These are phyloP conservation scores for Thripadectes ignobilis DNA, from an alignment of 2,797 vertebrate genomes.

Conservation along the genomic window DNA sequence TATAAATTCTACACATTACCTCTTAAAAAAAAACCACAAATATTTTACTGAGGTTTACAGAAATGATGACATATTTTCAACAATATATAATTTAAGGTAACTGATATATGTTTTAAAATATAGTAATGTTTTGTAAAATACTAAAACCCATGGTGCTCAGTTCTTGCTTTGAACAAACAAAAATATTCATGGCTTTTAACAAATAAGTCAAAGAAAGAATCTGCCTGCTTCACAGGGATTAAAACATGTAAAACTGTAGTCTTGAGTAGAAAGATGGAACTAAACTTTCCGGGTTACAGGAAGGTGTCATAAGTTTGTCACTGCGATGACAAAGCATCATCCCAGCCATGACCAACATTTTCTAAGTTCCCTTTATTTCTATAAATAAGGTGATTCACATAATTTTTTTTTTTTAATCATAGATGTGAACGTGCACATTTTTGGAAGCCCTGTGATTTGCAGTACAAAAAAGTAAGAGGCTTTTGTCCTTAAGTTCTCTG, in stretches of 20 bases:
- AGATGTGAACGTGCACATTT: not conserved
- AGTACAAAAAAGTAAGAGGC: not conserved
- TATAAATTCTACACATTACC: not conserved
- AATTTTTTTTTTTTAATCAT: not conserved
- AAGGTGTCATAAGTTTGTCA: not conserved
- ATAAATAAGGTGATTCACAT: not conserved
- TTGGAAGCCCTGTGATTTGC: not conserved
- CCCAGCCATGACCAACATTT: not conserved
- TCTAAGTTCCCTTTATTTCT: not conserved
- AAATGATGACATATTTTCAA: not conserved
- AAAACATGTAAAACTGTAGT: not conserved
- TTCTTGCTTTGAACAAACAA: not conserved
- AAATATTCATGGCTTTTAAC: not conserved
- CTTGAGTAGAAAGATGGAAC: not conserved
- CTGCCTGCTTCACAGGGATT: not conserved
- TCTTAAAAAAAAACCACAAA: not conserved
- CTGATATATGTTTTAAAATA: not conserved
- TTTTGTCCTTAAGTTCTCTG: accelerated
- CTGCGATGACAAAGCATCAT: not conserved
- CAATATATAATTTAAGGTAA: not conserved
- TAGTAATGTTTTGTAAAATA: not conserved
- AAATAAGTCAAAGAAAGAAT: not conserved
- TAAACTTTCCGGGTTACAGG: not conserved
- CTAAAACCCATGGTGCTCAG: not conserved
- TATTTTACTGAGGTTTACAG: not conserved